Evolutionary conservation across 2,113 vertebrate genomes (phyloP).

Genomic region (Sapajus apella): DNA sequence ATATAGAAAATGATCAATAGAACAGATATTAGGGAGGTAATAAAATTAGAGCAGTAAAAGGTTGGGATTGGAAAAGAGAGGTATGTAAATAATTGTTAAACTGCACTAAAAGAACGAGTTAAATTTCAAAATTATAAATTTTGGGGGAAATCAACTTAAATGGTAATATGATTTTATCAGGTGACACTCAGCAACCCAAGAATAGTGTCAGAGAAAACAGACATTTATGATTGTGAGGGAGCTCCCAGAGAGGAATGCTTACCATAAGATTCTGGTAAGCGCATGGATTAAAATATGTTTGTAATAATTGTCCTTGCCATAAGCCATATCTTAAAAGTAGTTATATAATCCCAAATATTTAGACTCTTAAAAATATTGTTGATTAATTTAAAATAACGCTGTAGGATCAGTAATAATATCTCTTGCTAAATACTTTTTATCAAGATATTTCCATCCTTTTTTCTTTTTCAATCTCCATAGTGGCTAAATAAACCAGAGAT

Average conservation of each 20-base stretch:
- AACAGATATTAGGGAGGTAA: neutral
- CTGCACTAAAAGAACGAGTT: neutral
- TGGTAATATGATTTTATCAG: neutral
- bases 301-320: neutral
- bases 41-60: neutral
- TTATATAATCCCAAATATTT: neutral
- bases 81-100: neutral
- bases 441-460: neutral
- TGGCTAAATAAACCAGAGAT: conserved; percentile 28
- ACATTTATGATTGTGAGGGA: neutral
- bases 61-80: neutral
- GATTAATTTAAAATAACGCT: conserved; percentile 36
- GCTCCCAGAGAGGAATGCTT: neutral
- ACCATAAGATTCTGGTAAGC: conserved; percentile 4
- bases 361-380: neutral
- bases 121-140: neutral
- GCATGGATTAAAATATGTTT: neutral
- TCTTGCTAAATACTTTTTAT: conserved; percentile 37
- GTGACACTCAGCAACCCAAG: neutral
- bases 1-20: neutral
- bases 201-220: neutral
- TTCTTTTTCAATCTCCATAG: neutral
- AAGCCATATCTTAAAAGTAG: neutral
- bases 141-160: neutral
- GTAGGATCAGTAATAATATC: neutral